Conservation (phyloP, 92 coral and sea anemone species). For the Paragorgia papillata region DNA sequence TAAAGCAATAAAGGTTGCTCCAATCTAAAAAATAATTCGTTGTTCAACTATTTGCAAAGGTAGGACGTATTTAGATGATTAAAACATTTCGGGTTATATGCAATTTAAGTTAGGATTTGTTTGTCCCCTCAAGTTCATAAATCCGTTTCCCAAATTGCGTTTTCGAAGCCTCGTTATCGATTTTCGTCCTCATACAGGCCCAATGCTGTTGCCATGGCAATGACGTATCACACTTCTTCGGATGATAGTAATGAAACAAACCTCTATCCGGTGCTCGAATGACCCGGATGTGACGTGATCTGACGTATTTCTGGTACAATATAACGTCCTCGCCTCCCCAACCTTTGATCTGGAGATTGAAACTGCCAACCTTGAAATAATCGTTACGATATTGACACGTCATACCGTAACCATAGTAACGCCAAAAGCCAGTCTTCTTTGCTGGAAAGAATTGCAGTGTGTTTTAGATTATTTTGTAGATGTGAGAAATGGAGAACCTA, state of each 20-base stretch:
- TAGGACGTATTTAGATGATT: too few species aligned
- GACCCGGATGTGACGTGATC: conserved; percentile 68
- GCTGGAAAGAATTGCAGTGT: not conserved
- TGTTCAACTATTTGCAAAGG: too few species aligned
- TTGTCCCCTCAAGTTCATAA: conserved; percentile 2
- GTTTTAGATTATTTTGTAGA: not conserved
- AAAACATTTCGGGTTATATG: too few species aligned
- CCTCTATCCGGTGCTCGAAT: conserved; percentile 90
- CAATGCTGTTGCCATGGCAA: conserved; percentile 70
- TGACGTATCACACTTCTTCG: conserved; percentile 79
- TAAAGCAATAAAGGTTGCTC: too few species aligned
- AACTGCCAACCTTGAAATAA: conserved; percentile 82
- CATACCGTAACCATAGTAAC: conserved; percentile 90
- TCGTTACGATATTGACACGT: conserved; percentile 87
- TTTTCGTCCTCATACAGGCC: conserved; percentile 81
- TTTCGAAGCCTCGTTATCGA: conserved; percentile 74
- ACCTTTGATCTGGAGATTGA: conserved; percentile 79
- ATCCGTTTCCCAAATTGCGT: conserved; percentile 60
- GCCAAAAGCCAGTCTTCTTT: conserved; percentile 69
- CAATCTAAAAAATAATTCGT: too few species aligned
- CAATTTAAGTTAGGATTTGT: too few species aligned
- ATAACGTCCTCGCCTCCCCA: conserved; percentile 89
- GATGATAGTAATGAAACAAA: conserved; percentile 82
- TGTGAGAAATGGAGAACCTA: too few species aligned
- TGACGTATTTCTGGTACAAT: conserved; percentile 67